These are phyloP conservation scores for Eumaeus atala DNA, from an alignment of 1,140 invertebrate species.

Conservation along the genomic window DNA sequence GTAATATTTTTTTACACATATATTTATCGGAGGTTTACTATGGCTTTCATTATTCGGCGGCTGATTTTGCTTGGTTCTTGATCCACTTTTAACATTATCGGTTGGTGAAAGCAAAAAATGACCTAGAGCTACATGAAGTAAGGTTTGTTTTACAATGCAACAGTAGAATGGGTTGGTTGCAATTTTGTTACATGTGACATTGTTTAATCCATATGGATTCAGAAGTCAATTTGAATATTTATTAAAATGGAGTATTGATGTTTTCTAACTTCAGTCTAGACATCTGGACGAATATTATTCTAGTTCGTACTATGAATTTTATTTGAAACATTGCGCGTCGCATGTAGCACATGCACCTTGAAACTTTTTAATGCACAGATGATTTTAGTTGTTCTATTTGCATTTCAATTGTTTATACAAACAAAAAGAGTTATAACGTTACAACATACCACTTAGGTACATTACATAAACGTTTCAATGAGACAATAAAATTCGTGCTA, in stretches of 20 bases:
- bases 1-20: slow-evolving; percentile 8
- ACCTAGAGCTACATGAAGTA: neutral
- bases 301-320: too few relatives aligned
- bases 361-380: too few relatives aligned
- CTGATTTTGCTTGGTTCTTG: neutral
- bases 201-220: slow-evolving; percentile 3
- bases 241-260: neutral
- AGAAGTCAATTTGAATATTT: slow-evolving; percentile 5
- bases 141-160: neutral
- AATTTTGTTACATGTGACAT: neutral
- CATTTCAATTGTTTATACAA: too few relatives aligned
- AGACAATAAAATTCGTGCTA: too few relatives aligned
- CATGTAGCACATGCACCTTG: too few relatives aligned
- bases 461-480: too few relatives aligned
- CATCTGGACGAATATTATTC: too few relatives aligned
- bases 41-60: neutral
- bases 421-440: too few relatives aligned
- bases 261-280: too few relatives aligned
- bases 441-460: too few relatives aligned
- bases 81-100: neutral
- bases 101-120: neutral
- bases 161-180: neutral
- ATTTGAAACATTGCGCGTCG: too few relatives aligned
- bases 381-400: too few relatives aligned
- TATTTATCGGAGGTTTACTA: slow-evolving; percentile 1